Evolutionary conservation across 2,888 invertebrate genomes (phyloP).

Genomic region (Luffia ferchaultella): DNA sequence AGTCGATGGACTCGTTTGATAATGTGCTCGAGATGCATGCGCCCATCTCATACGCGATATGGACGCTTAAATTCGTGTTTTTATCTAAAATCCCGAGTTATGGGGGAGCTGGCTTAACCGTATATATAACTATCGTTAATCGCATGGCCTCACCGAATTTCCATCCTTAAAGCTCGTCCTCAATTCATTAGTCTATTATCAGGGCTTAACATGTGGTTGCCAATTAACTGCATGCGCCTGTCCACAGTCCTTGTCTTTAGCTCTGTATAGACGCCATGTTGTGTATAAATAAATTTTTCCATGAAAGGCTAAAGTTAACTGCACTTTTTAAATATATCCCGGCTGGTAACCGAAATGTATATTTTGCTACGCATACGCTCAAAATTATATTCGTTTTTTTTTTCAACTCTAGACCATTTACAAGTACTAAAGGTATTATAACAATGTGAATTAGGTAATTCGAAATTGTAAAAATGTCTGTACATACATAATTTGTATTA

Average conservation of each 20-base stretch:
- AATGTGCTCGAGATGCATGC: constrained; percentile 3
- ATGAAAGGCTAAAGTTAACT: too few relatives aligned
- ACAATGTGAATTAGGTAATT: too few relatives aligned
- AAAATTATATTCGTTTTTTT: too few relatives aligned
- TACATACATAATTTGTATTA: too few relatives aligned
- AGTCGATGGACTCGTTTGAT: background rate
- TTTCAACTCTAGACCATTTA: too few relatives aligned
- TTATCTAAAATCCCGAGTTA: background rate
- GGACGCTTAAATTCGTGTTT: background rate
- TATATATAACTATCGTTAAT: constrained; percentile 1
- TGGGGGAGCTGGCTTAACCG: background rate
- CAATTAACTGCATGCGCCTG: constrained; percentile 1
- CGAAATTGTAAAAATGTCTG: too few relatives aligned
- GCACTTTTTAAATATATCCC: too few relatives aligned
- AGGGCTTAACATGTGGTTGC: background rate
- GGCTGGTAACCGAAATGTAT: too few relatives aligned
- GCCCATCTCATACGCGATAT: background rate
- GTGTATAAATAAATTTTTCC: constrained; percentile 27
- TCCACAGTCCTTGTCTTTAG: background rate
- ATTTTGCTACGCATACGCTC: too few relatives aligned
- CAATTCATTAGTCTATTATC: background rate
- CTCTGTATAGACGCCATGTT: background rate
- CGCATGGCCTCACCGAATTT: constrained; percentile 1
- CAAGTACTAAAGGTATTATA: too few relatives aligned
- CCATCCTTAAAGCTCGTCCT: constrained; percentile 1